These are phyloP conservation scores for Tenthredo amoena DNA, from an alignment of 2,888 invertebrate species.

Conservation along the genomic window DNA sequence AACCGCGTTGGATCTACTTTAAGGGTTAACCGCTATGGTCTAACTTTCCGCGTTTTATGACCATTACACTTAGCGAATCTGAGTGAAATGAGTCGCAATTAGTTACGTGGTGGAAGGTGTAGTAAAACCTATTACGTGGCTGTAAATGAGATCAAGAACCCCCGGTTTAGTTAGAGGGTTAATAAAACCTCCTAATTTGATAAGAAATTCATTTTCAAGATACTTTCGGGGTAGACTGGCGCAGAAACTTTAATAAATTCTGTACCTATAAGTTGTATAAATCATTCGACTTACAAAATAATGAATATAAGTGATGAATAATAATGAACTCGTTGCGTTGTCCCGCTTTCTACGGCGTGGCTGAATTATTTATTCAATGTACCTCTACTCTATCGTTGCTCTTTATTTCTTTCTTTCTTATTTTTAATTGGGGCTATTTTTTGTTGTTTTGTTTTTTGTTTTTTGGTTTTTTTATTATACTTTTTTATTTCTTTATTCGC, in stretches of 20 bases:
- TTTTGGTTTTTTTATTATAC: background rate
- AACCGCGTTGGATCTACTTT: background rate
- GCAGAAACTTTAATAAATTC: background rate
- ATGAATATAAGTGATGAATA: background rate
- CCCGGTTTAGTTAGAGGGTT: background rate
- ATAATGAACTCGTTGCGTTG: background rate
- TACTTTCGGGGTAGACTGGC: background rate
- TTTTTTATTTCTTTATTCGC: background rate
- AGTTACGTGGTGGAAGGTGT: background rate
- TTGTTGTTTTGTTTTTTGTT: background rate
- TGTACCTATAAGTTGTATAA: background rate
- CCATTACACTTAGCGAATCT: constrained; percentile 9
- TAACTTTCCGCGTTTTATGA: background rate
- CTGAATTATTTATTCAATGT: background rate
- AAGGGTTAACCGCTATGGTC: background rate
- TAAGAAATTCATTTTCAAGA: background rate
- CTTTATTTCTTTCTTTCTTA: background rate
- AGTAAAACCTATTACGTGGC: constrained; percentile 3
- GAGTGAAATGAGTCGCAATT: constrained; percentile 28
- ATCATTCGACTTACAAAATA: constrained; percentile 3
- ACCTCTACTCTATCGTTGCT: background rate
- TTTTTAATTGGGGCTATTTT: background rate
- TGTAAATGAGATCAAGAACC: background rate
- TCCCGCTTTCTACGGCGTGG: background rate
- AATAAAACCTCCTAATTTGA: background rate